These are phyloP conservation scores for Trachemys scripta DNA, from an alignment of 2,113 vertebrate genomes.

Conservation along the genomic window DNA sequence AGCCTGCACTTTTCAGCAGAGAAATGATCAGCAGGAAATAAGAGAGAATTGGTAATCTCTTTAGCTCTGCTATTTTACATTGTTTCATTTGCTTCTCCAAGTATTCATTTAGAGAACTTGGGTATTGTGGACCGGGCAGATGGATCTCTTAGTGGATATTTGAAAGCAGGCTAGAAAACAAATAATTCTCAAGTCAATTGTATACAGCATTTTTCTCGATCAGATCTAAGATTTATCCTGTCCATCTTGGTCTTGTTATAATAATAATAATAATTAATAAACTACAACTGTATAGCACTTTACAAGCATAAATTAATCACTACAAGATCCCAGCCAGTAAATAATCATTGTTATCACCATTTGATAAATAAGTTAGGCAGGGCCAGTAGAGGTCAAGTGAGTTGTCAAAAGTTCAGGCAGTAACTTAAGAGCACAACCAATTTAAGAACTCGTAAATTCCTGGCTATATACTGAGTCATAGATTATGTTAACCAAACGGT, in stretches of 20 bases:
- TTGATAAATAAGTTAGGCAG: not conserved
- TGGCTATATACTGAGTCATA: not conserved
- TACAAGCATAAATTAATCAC: not conserved
- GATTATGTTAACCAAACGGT: not conserved
- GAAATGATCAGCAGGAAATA: conserved; percentile 76
- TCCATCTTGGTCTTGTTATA: not conserved
- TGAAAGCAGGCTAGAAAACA: conserved; percentile 14
- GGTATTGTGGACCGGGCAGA: conserved; percentile 15
- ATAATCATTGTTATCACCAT: not conserved
- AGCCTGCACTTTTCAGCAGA: conserved; percentile 72
- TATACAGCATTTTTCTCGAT: not conserved
- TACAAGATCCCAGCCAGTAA: not conserved
- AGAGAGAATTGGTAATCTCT: conserved; percentile 71
- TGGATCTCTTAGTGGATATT: conserved; percentile 45
- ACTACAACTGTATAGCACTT: not conserved
- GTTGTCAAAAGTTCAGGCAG: not conserved
- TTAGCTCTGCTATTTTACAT: conserved; percentile 70
- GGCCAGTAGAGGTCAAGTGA: not conserved
- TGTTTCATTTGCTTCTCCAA: conserved; percentile 53
- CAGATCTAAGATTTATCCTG: not conserved
- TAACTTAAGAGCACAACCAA: not conserved
- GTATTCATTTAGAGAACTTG: conserved; percentile 51
- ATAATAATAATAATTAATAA: not conserved
- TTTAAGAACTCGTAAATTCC: not conserved
- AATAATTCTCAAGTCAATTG: conserved; percentile 7